phyloP scores from a whole-genome alignment of 2,797 vertebrate genomes.

The Onychomys leucogaster region DNA sequence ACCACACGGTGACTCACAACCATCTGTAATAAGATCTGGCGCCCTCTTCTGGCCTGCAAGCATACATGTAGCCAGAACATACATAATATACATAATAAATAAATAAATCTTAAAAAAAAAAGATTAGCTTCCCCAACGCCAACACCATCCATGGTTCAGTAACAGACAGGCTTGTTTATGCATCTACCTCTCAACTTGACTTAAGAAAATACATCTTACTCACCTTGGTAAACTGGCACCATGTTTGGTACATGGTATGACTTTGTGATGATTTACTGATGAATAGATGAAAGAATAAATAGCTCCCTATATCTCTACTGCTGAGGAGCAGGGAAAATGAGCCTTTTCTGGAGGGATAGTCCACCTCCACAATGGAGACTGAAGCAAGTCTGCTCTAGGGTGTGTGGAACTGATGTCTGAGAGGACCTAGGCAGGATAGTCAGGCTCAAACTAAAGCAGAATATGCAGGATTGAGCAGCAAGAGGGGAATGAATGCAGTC shows the following conservation, averaged over 20 bases:
- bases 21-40: no score
- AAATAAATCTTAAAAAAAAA: no score
- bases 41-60: no score
- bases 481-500: constrained; percentile 36
- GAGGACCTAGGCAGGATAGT: not conserved
- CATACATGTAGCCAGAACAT: no score
- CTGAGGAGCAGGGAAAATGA: not conserved
- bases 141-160: not conserved
- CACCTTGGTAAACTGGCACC: not conserved
- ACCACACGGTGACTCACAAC: no score
- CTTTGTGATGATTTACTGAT: not conserved
- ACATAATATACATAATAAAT: no score
- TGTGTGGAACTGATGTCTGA: not conserved
- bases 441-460: not conserved
- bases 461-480: not conserved
- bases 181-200: not conserved
- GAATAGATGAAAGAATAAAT: not conserved
- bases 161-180: not conserved
- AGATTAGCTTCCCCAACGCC: not conserved
- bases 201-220: not conserved
- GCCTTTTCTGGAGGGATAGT: not conserved
- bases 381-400: not conserved
- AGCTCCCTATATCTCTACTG: not conserved
- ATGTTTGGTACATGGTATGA: not conserved
- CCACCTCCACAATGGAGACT: not conserved